Evolutionary conservation across 37 sponge, comb jelly and placozoan species (phyloP), one percentile per base, ranked within the genome.

Genomic region (Ephydatia muelleri): DNA sequence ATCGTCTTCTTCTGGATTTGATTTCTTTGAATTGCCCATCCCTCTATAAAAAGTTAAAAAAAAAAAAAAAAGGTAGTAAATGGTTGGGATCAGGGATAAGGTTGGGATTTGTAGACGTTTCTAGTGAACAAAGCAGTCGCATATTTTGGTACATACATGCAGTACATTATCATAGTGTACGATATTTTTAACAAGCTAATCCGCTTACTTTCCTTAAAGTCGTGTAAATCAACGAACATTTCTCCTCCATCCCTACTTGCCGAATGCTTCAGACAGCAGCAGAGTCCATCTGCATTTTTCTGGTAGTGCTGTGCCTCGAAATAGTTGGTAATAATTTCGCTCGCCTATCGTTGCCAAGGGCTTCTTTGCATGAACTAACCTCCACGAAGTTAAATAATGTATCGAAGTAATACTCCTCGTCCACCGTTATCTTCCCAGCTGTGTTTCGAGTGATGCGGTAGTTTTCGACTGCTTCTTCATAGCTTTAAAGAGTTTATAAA

Each of bases 401-500:
- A 27, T 92, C 92, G 89, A 98, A 98, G 83, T 82, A 93, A 38
- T 93, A 92, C 73, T 96, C 95, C 28, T 94, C 95, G 57, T 98
- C 99, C 67, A 96, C 91, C 23, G 95, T 96, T 49, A 96, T 87
- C 69, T 67, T 67, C 13, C 68, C 29, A 65, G 65, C 73, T 21
- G 83, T 47, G 28, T 96, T 78, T 65, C 73, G 85, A 39, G 43
- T 64, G 3, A 98, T 88, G 16, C 88, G 89, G 87, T 98, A 98
- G 73, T 94, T 92, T 37, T 98, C 95, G 6, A 98, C 93, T 43
- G 90, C 88, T 12, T 72, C 66, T 8, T 95, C 86, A 49, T 76
- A 96, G 35, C 97, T 96, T 47, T 22, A 65, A 22, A 9, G 48
- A 12, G 34, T 21, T 22, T 30, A 0, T 57, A 19, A 49, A 9